These are phyloP conservation scores for Eidolon dupreanum DNA, from an alignment of 2,797 vertebrate genomes.

Conservation along the genomic window DNA sequence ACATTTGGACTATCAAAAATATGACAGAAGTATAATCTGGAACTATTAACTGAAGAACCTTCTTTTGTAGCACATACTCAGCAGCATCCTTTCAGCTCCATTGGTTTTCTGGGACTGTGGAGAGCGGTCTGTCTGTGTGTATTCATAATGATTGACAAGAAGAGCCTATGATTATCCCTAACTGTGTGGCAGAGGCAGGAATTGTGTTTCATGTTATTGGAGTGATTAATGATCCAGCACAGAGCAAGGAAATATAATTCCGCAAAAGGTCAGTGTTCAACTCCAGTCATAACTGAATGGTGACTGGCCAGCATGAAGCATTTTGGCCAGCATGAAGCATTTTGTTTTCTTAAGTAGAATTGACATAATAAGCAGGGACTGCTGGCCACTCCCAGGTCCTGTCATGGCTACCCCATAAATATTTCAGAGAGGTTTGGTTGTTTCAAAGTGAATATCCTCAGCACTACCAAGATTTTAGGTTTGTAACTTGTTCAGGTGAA, in stretches of 20 bases:
- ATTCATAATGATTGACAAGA: not conserved
- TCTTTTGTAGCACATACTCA: not conserved
- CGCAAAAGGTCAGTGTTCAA: not conserved
- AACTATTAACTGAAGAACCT: not conserved
- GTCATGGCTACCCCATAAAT: not conserved
- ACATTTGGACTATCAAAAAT: not conserved
- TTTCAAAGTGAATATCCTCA: not conserved
- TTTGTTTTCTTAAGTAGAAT: not conserved
- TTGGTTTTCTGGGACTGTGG: not conserved
- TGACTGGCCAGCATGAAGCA: not conserved
- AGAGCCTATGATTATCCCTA: not conserved
- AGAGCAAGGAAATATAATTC: not conserved
- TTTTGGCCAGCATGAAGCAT: not conserved
- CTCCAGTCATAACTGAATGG: not conserved
- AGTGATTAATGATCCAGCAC: not conserved
- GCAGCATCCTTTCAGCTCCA: not conserved
- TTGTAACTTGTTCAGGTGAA: not conserved
- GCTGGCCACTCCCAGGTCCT: not conserved
- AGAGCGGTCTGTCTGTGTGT: not conserved
- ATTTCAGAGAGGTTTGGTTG: not conserved
- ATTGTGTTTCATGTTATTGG: not conserved
- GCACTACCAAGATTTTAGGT: not conserved
- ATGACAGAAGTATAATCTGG: not conserved
- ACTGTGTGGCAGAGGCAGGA: not conserved
- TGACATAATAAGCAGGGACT: not conserved